Conservation (phyloP, 2,888 invertebrate species). For the Thereva unica region DNA sequence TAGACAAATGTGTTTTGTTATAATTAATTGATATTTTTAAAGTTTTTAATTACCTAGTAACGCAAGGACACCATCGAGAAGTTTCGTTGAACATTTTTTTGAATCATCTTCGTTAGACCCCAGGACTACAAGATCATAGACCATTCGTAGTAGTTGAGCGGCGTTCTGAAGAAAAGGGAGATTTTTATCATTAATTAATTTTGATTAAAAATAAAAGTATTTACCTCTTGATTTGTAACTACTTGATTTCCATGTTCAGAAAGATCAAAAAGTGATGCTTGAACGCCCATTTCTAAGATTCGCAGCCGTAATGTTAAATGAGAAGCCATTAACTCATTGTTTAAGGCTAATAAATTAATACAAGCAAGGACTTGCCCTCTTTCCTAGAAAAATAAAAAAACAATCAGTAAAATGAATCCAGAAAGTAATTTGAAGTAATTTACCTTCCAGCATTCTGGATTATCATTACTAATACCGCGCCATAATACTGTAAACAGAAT, state of each 20-base stretch:
- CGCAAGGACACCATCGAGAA: constrained; percentile 63
- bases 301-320: constrained; percentile 62
- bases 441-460: constrained; percentile 63
- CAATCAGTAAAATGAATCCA: background rate
- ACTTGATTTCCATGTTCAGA: constrained; percentile 60
- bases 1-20: constrained; percentile 40
- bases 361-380: constrained; percentile 66
- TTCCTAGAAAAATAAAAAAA: constrained; percentile 49
- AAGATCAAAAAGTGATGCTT: constrained; percentile 64
- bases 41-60: constrained; percentile 50
- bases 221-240: constrained; percentile 57
- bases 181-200: background rate
- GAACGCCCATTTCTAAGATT: constrained; percentile 65
- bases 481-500: constrained; percentile 64
- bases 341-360: constrained; percentile 62
- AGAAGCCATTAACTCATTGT: constrained; percentile 63
- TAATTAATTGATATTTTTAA: background rate
- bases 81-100: constrained; percentile 61
- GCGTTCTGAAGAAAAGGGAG: constrained; percentile 57
- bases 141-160: constrained; percentile 62
- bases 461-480: constrained; percentile 64
- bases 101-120: constrained; percentile 61
- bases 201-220: background rate
- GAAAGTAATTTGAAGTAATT: constrained; percentile 15
- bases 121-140: constrained; percentile 63